Conservation (phyloP, 2,113 vertebrate genomes). For the Mustelus asterias region DNA sequence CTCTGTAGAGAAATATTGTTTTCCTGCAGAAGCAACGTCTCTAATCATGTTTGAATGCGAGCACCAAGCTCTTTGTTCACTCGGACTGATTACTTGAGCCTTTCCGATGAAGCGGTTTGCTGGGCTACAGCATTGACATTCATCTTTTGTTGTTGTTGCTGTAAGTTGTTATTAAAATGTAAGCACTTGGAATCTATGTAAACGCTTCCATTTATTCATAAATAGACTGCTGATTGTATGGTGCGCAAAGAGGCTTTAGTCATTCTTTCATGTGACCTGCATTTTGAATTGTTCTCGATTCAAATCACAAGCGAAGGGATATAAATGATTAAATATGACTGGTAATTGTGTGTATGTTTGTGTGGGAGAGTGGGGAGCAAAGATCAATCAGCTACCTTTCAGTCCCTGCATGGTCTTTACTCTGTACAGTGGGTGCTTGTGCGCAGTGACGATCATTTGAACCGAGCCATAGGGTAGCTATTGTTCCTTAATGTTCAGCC, state of each 20-base stretch:
- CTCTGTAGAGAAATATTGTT: neutral
- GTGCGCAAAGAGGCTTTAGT: neutral
- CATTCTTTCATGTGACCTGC: conserved; percentile 15
- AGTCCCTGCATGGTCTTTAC: neutral
- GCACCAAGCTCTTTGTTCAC: neutral
- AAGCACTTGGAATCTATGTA: neutral
- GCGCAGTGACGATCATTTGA: neutral
- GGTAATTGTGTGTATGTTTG: neutral
- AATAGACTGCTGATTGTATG: conserved; percentile 20
- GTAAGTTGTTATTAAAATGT: neutral
- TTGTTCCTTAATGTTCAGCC: neutral
- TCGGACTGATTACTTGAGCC: neutral
- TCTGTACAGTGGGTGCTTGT: neutral
- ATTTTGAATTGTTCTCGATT: neutral
- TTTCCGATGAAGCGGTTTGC: neutral
- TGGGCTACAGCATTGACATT: neutral
- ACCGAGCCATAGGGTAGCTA: neutral
- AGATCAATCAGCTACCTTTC: neutral
- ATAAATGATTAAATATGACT: neutral
- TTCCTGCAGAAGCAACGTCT: neutral
- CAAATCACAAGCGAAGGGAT: neutral
- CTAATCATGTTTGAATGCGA: neutral
- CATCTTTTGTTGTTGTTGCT: neutral
- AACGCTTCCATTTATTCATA: neutral
- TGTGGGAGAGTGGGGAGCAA: neutral